Conservation (phyloP, 2,113 vertebrate genomes). For the Vidua macroura region DNA sequence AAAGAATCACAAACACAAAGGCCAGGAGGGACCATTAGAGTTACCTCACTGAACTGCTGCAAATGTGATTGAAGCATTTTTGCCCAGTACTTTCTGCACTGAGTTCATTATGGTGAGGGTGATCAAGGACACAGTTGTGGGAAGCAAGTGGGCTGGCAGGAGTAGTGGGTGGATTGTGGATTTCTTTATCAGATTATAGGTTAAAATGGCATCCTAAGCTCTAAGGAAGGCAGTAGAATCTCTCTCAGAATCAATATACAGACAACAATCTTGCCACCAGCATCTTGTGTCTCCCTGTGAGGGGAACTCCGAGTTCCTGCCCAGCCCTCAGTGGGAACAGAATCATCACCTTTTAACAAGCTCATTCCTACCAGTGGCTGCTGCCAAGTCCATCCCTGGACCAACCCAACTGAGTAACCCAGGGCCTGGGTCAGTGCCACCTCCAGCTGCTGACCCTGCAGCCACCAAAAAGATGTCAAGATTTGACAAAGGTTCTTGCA, state of each 20-base stretch:
- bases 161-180: fast-evolving
- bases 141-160: not conserved
- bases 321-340: not conserved
- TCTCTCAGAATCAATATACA: not conserved
- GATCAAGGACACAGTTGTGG: not conserved
- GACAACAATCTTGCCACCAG: not conserved
- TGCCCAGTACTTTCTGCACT: not conserved
- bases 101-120: not conserved
- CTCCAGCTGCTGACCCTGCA: not conserved
- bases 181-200: not conserved
- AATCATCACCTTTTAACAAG: not conserved
- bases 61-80: not conserved
- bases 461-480: not conserved
- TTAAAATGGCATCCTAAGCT: not conserved
- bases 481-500: not conserved
- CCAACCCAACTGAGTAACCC: not conserved
- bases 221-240: not conserved
- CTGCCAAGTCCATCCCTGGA: not conserved
- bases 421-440: not conserved
- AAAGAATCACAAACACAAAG: not conserved
- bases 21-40: not conserved
- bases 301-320: not conserved
- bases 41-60: not conserved
- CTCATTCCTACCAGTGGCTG: not conserved
- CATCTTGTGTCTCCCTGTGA: not conserved